A percentile compares a stretch with the other conserved stretches of the same genome.
phyloP scores from a whole-genome alignment of 2,888 invertebrate species.

The Panopea generosa region DNA sequence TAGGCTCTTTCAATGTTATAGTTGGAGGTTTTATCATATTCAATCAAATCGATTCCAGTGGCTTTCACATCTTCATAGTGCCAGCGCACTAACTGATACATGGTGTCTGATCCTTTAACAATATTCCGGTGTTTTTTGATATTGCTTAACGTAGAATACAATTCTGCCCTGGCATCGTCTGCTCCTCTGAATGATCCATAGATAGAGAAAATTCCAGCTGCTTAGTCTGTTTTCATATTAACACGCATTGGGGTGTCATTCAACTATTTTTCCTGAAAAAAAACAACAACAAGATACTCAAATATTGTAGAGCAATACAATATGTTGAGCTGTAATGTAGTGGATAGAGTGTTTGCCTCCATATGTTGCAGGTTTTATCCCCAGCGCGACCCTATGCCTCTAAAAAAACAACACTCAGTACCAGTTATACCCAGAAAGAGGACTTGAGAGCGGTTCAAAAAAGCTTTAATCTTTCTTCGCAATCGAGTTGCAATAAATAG shows the following conservation, averaged over 20 bases:
- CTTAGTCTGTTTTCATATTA: constrained; percentile 43
- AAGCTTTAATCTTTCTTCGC: no score
- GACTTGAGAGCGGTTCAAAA: no score
- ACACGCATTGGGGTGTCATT: constrained; percentile 19
- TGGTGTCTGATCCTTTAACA: constrained; percentile 21
- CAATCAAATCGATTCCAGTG: constrained; percentile 1
- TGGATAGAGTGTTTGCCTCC: no score
- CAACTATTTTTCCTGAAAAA: constrained; percentile 24
- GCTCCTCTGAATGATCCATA: constrained; percentile 50
- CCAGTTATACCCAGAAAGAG: no score
- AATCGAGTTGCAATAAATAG: no score
- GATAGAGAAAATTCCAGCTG: constrained; percentile 35
- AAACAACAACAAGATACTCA: neutral
- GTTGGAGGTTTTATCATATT: constrained; percentile 43
- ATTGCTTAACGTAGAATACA: constrained; percentile 31
- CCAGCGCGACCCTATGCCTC: no score
- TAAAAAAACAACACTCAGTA: no score
- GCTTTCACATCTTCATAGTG: constrained; percentile 40
- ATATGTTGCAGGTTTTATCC: no score
- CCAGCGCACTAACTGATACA: constrained; percentile 43
- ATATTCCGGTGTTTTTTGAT: constrained; percentile 17
- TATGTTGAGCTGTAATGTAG: no score
- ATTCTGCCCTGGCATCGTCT: constrained; percentile 30
- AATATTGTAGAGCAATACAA: no score
- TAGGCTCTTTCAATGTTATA: constrained; percentile 58